Evolutionary conservation across 2,113 vertebrate genomes (phyloP).

Genomic region (Pyxicephalus adspersus): DNA sequence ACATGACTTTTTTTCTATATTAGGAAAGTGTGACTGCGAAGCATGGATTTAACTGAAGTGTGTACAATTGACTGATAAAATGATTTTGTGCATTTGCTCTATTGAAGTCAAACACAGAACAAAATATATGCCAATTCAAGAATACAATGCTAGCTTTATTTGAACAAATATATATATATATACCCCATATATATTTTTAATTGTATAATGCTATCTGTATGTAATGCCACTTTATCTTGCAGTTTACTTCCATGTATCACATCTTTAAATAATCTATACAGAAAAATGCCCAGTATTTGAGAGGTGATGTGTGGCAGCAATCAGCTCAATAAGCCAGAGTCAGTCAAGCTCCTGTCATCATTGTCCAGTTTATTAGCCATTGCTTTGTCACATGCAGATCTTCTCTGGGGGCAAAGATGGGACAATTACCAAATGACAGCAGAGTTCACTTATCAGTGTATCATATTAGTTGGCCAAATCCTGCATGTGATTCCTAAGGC

Average conservation of each 20-base stretch:
- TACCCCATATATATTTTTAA: too few relatives aligned
- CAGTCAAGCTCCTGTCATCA: constrained; percentile 7
- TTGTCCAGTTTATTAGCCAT: background rate
- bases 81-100: too few relatives aligned
- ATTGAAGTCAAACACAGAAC: too few relatives aligned
- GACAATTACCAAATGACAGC: constrained; percentile 19
- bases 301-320: constrained; percentile 1
- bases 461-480: constrained; percentile 10
- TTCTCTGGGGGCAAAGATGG: constrained; percentile 1
- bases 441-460: constrained; percentile 2
- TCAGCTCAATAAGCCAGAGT: constrained; percentile 4
- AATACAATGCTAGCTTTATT: too few relatives aligned
- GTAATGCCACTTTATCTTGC: too few relatives aligned
- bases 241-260: background rate
- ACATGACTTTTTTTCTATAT: too few relatives aligned
- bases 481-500: constrained; percentile 7
- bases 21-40: too few relatives aligned
- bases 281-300: background rate
- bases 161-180: too few relatives aligned
- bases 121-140: too few relatives aligned
- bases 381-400: background rate
- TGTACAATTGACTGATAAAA: too few relatives aligned
- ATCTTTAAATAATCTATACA: background rate
- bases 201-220: too few relatives aligned
- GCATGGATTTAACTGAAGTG: too few relatives aligned